Base-by-base conservation (phyloP, 2,113 vertebrate genomes). In the Furnarius figulus region DNA sequence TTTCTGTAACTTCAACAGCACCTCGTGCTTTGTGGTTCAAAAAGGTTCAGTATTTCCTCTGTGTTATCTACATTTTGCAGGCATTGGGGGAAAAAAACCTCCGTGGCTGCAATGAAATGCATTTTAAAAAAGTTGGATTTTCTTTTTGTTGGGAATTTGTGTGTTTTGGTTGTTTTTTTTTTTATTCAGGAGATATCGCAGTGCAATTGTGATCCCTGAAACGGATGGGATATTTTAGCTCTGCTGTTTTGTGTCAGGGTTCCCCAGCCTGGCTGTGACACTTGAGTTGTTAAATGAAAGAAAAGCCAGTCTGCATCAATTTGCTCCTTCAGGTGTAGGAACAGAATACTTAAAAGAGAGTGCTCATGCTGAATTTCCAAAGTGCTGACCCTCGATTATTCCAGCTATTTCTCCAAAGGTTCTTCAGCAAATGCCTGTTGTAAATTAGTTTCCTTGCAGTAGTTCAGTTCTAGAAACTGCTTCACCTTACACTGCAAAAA, bases 31-130 rank as follows among this genome's bases (percentile, higher is more conserved):
- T 65, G 63, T 42, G 31, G 37, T 40, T 76, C 40, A 17, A 5
- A 47, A 40, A 12, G 0, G 0, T 17, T 55, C 35, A 40, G 8
- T 2, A 12, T 84, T 92, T 72, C 44, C 37, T 70, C 0, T 0
- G 8, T 15, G 14, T 17, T 67, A 7, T 4, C n/a, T 30, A 4
- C 5, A 17, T 44, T 89, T 80, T 44, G 10, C 8, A 66, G 14
- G 6, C 3, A 6, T 52, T 67, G 39, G 24, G 16, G 31, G 44
- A 28, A 63, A 47, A 61, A 15, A 35, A 6, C 6, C 3, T 68
- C 40, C 28, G 3, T 28, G 4, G 40, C 63, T 79, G 28, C 42
- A 66, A 4, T 23, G 37, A 66, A 90, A 74, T 21, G 6, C 17
- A 7, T 74, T 61, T 37, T 14, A 17, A 66, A 66, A 25, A 8